Percentiles rank a stretch among this genome's conserved stretches.
Conservation (phyloP, 1,140 invertebrate species). For the Drosophila oshimai region DNA sequence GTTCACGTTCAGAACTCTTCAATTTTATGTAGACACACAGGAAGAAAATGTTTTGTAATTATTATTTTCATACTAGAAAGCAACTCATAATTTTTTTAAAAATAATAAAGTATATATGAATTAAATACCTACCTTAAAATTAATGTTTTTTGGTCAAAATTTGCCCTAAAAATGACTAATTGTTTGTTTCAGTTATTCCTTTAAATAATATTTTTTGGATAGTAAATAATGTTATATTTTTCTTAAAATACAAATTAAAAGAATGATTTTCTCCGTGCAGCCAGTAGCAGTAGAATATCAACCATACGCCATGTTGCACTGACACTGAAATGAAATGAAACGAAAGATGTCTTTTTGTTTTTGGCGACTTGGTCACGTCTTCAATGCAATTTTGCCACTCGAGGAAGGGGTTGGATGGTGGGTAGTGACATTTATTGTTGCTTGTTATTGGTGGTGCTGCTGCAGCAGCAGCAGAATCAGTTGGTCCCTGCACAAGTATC, state of each 20-base stretch:
- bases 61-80: too few relatives aligned
- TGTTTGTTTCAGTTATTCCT: too few relatives aligned
- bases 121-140: too few relatives aligned
- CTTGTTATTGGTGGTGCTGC: constrained; percentile 50
- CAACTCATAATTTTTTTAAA: too few relatives aligned
- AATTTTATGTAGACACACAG: constrained; percentile 41
- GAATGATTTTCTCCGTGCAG: neutral
- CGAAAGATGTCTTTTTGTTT: constrained; percentile 39
- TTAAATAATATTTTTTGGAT: too few relatives aligned
- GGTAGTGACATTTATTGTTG: constrained; percentile 59
- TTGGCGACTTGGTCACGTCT: constrained; percentile 67
- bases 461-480: constrained; percentile 8
- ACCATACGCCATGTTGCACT: constrained; percentile 59
- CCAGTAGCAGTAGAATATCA: constrained; percentile 40
- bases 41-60: neutral
- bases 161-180: too few relatives aligned
- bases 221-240: too few relatives aligned
- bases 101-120: too few relatives aligned
- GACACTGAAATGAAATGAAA: constrained; percentile 39
- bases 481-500: constrained; percentile 46
- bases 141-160: too few relatives aligned
- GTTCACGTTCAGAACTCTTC: constrained; percentile 27
- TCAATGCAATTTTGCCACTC: constrained; percentile 54
- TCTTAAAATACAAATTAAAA: neutral
- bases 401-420: neutral